A percentile compares a stretch with the other conserved stretches of the same genome.
Evolutionary conservation across 92 coral and sea anemone species (phyloP).

Genomic region (Zoanthus sociatus): DNA sequence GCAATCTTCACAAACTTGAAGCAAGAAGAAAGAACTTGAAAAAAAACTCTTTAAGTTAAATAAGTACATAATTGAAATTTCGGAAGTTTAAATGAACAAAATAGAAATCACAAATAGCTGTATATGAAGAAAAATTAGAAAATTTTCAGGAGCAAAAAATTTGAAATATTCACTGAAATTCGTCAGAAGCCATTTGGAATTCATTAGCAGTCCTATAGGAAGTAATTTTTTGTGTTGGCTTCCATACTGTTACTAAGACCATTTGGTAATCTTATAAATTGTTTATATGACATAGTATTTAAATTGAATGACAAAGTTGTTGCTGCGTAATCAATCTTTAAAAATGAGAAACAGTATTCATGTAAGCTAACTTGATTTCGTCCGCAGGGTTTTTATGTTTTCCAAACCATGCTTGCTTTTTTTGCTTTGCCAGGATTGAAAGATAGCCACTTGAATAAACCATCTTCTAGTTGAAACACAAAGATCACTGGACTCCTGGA

Average conservation of each 20-base stretch:
- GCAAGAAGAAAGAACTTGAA: too few relatives aligned
- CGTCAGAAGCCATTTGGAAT: too few relatives aligned
- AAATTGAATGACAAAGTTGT: conserved; percentile 11
- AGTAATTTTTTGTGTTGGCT: neutral
- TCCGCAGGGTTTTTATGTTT: conserved; percentile 21
- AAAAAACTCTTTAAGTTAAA: too few relatives aligned
- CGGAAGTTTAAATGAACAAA: too few relatives aligned
- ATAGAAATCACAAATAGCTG: too few relatives aligned
- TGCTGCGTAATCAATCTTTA: neutral
- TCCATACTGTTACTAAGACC: too few relatives aligned
- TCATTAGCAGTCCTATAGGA: too few relatives aligned
- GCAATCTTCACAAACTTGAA: too few relatives aligned
- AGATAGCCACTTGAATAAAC: neutral
- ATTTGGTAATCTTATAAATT: neutral
- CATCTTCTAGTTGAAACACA: neutral
- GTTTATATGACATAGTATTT: neutral
- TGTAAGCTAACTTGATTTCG: conserved; percentile 9
- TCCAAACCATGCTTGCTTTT: conserved; percentile 29
- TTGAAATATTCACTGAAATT: too few relatives aligned
- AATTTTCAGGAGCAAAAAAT: too few relatives aligned
- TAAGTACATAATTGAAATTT: too few relatives aligned
- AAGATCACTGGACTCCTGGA: conserved; percentile 29
- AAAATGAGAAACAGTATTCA: conserved; percentile 6
- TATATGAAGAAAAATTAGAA: too few relatives aligned
- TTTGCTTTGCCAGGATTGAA: conserved; percentile 12